Conservation (phyloP, 2,113 vertebrate genomes). For the Manacus vitellinus region DNA sequence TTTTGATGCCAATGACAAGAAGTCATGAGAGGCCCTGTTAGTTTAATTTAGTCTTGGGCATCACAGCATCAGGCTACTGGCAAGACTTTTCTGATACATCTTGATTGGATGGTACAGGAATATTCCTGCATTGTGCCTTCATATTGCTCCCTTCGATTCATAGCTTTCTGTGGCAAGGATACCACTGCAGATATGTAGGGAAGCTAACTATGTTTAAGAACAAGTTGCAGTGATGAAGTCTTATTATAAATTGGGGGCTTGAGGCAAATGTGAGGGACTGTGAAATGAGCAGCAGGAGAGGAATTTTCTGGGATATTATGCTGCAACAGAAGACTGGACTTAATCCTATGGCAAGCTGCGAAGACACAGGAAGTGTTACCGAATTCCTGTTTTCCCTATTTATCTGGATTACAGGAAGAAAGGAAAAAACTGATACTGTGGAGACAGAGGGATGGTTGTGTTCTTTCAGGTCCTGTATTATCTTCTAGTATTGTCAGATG, state of each 20-base stretch:
- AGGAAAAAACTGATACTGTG: not conserved
- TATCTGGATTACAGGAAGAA: not conserved
- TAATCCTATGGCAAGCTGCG: not conserved
- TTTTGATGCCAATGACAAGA: not conserved
- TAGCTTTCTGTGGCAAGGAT: not conserved
- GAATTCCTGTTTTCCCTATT: not conserved
- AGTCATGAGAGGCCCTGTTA: not conserved
- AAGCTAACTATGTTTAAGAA: not conserved
- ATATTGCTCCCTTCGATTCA: fast-evolving
- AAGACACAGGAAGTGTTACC: not conserved
- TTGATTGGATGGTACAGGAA: not conserved
- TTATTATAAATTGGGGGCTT: not conserved
- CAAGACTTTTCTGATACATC: not conserved
- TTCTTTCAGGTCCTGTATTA: not conserved
- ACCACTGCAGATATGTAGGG: fast-evolving
- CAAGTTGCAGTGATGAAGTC: not conserved
- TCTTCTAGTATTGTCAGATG: not conserved
- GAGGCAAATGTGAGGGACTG: not conserved
- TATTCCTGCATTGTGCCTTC: not conserved
- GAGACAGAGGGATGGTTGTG: fast-evolving
- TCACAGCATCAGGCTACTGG: not conserved
- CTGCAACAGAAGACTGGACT: not conserved
- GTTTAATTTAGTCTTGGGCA: not conserved
- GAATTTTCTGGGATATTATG: fast-evolving
- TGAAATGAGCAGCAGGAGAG: not conserved